These are phyloP conservation scores for Lophius piscatorius DNA, from an alignment of 2,113 vertebrate species.

Conservation along the genomic window DNA sequence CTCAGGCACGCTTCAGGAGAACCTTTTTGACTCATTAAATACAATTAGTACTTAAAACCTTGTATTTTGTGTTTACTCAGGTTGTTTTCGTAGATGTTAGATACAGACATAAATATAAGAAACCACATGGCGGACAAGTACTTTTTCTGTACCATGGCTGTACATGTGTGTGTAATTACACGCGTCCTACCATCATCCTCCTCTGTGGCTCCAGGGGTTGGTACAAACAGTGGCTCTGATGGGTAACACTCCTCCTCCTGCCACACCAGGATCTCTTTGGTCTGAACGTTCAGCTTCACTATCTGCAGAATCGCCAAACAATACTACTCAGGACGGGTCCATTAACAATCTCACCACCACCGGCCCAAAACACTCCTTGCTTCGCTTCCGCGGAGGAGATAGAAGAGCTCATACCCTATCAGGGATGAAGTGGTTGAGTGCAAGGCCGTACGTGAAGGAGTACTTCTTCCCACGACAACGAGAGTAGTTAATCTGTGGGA, in stretches of 20 bases:
- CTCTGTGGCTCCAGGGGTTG: slow-evolving; percentile 86
- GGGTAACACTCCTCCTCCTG: slow-evolving; percentile 93
- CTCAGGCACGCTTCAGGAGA: too few species aligned
- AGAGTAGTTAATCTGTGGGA: slow-evolving; percentile 96
- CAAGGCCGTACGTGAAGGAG: slow-evolving; percentile 88
- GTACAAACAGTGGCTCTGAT: slow-evolving; percentile 92
- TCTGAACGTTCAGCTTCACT: slow-evolving; percentile 93
- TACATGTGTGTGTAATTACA: not conserved
- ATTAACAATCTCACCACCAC: not conserved
- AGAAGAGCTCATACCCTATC: slow-evolving; percentile 84
- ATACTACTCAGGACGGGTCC: not conserved
- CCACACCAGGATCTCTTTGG: slow-evolving; percentile 95
- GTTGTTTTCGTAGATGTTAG: too few species aligned
- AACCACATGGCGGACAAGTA: too few species aligned
- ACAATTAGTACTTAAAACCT: too few species aligned
- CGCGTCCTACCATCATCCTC: slow-evolving; percentile 90
- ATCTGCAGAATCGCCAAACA: slow-evolving; percentile 77
- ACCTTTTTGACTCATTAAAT: too few species aligned
- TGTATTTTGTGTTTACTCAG: too few species aligned
- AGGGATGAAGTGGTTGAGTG: slow-evolving; percentile 96
- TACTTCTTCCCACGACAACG: slow-evolving; percentile 88
- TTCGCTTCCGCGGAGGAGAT: not conserved
- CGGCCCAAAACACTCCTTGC: too few species aligned
- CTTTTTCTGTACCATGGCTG: too few species aligned
- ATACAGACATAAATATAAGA: too few species aligned